A percentile compares a stretch with the other conserved stretches of the same genome.
These are phyloP conservation scores for Hemibagrus guttatus DNA, from an alignment of 2,797 vertebrate species.

Conservation along the genomic window DNA sequence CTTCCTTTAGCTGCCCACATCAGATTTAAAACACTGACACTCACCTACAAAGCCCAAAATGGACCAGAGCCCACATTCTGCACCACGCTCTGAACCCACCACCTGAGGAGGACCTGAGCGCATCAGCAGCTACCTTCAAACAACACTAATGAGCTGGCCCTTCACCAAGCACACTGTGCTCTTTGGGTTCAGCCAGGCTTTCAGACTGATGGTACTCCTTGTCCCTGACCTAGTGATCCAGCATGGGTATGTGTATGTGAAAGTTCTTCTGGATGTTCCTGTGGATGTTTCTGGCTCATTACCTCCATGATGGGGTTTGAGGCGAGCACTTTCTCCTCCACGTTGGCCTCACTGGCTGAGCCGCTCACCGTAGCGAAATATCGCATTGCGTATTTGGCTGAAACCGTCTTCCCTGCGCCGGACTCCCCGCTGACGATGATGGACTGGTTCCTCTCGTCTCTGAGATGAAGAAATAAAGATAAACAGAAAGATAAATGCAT, in stretches of 20 bases:
- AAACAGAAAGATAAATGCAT: background rate
- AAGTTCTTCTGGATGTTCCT: background rate
- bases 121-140: background rate
- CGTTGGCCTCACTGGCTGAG: slow-evolving; percentile 92
- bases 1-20: slow-evolving; percentile 3
- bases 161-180: background rate
- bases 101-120: background rate
- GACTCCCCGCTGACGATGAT: slow-evolving; percentile 99
- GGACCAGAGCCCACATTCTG: background rate
- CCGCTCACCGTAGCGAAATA: slow-evolving; percentile 98
- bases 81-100: background rate
- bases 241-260: background rate
- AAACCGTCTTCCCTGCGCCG: slow-evolving; percentile 96
- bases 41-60: background rate
- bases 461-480: slow-evolving; percentile 58
- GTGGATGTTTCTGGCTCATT: slow-evolving; percentile 58
- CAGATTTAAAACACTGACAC: background rate
- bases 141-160: background rate
- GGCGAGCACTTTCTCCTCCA: slow-evolving; percentile 94
- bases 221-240: background rate
- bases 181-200: background rate
- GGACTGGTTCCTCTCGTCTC: slow-evolving; percentile 97
- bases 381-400: slow-evolving; percentile 98
- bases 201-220: background rate
- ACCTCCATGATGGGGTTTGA: slow-evolving; percentile 99